Evolutionary conservation across 2,113 vertebrate species (phyloP).

Genomic region (Vombatus ursinus): DNA sequence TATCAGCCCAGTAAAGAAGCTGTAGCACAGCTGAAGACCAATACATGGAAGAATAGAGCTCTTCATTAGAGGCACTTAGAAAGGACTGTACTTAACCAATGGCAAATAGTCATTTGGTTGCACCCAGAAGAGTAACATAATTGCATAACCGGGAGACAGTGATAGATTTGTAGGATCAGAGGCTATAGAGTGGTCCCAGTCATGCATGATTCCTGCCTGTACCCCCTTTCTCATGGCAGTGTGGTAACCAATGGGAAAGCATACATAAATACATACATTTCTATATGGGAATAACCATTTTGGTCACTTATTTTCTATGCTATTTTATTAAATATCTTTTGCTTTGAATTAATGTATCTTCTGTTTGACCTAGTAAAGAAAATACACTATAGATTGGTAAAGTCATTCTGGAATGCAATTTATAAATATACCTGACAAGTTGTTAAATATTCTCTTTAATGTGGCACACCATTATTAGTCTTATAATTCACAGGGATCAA

Average conservation of each 20-base stretch:
- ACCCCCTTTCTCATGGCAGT: too few species aligned
- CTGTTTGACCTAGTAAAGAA: not conserved
- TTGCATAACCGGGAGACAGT: too few species aligned
- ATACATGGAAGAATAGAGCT: too few species aligned
- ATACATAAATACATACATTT: not conserved
- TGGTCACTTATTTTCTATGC: not conserved
- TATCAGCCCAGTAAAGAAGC: too few species aligned
- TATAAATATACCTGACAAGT: not conserved
- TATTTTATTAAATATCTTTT: not conserved
- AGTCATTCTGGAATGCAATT: not conserved
- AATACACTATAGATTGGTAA: not conserved
- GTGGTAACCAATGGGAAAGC: not conserved
- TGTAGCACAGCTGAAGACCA: too few species aligned
- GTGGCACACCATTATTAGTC: not conserved
- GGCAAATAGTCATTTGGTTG: too few species aligned
- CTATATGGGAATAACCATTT: not conserved
- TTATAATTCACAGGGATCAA: not conserved
- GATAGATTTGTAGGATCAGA: too few species aligned
- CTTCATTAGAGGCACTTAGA: too few species aligned
- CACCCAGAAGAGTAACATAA: too few species aligned
- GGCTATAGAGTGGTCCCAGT: too few species aligned
- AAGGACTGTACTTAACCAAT: too few species aligned
- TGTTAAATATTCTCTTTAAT: not conserved
- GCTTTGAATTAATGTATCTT: not conserved
- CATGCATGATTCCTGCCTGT: too few species aligned